Percentiles rank a stretch among this genome's conserved stretches.
Conservation (phyloP, 2,113 vertebrate species). For the Ursus arctos region DNA sequence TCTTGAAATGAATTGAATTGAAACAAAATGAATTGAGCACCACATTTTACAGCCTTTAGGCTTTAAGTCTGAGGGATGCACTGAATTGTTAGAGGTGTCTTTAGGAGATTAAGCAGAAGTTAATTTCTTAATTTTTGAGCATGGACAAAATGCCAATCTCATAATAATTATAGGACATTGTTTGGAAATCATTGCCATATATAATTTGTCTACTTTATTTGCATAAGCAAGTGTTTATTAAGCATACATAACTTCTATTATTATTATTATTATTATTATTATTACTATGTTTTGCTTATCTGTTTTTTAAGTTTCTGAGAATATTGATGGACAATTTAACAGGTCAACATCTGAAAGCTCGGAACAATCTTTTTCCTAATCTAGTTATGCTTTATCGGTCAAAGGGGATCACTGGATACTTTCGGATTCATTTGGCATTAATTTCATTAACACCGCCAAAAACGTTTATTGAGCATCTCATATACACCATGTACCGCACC, state of each 20-base stretch:
- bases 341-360: conserved; percentile 18
- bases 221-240: not conserved
- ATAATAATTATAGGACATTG: conserved; percentile 19
- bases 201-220: conserved; percentile 7
- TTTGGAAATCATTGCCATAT: not conserved
- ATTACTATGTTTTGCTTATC: not conserved
- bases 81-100: not conserved
- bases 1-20: conserved; percentile 24
- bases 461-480: not conserved
- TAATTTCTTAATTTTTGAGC: not conserved
- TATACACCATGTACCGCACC: not conserved
- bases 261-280: not conserved
- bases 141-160: not conserved
- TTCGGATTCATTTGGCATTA: conserved; percentile 13
- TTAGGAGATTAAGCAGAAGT: conserved; percentile 16
- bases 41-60: not conserved
- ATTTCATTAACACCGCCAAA: not conserved
- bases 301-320: conserved; percentile 3
- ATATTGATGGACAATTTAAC: not conserved
- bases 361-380: not conserved
- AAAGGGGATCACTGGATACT: not conserved
- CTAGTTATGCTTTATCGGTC: not conserved
- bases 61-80: not conserved
- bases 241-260: not conserved
- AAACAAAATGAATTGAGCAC: not conserved